Base-by-base conservation (phyloP, 2,797 vertebrate genomes). In the Bradypodion ventrale region DNA sequence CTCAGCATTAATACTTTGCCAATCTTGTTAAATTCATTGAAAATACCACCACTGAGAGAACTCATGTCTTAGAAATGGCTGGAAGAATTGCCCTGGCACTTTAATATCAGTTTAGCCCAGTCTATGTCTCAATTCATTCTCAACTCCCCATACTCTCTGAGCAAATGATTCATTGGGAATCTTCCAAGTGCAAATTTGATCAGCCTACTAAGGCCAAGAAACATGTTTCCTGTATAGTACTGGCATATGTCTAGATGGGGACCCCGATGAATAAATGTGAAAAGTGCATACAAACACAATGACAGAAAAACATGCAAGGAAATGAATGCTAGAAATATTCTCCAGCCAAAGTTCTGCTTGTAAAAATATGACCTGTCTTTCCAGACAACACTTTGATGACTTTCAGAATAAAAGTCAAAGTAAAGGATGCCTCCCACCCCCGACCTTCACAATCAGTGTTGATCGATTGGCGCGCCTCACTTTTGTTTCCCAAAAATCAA, bases 401-500 rank as follows among this genome's bases (percentile, higher is more conserved):
- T 94, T 94, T 92, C 85, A 86, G 87, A 89, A 92, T 59, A 88
- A 86, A 96, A 94, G 91, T 86, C 78, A 87, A 80, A 93, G 94
- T 93, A 94, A 91, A 94, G 90, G 93, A 94, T 88, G 89, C 92
- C 90, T 94, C 93, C 93, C 92, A 94, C 94, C 92, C 15, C 95
- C 97, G 96, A 98, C 98, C 98, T 98, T 98, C 97, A 97, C 96
- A 96, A 97, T 96, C 93, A 92, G 94, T 93, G 92, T 94, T 95
- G 96, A 98, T 98, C 97, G 97, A 98, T 97, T 96, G 94, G 96
- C 95, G 96, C 95, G 95, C 96, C 95, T 97, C 95, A 94, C 94
- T 96, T 96, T 96, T 96, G 94, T 96, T 96, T 97, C 96, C 96
- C 96, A 97, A 95, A 98, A 99, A 98, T 99, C 97, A 98, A 98